phyloP scores from a whole-genome alignment of 2,888 invertebrate genomes.

The Drosophila merina region DNA sequence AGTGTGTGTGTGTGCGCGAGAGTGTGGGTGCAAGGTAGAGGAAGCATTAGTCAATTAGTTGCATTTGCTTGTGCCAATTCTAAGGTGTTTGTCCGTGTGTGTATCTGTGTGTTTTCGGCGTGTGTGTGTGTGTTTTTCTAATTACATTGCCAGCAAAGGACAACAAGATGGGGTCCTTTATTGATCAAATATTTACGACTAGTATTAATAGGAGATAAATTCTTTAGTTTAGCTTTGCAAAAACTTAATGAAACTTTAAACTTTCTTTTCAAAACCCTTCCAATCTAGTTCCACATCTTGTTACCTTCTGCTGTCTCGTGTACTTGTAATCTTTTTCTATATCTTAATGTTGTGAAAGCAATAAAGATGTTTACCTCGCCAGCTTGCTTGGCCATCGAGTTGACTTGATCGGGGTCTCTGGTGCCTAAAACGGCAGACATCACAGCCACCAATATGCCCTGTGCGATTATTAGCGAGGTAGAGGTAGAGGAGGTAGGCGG shows the following conservation, averaged over 20 bases:
- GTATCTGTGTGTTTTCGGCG: conserved; percentile 23
- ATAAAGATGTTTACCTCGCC: conserved; percentile 90
- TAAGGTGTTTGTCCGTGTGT: conserved; percentile 30
- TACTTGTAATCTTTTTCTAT: not conserved
- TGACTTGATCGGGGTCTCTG: conserved; percentile 95
- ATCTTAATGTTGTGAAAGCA: conserved; percentile 55
- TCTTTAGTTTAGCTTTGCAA: not conserved
- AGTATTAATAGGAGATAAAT: not conserved
- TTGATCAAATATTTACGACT: not conserved
- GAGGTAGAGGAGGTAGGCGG: conserved; percentile 52
- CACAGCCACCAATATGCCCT: conserved; percentile 96
- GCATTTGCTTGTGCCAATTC: conserved; percentile 67
- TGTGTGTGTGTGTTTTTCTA: conserved; percentile 54
- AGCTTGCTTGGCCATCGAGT: conserved; percentile 97
- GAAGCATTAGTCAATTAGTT: conserved; percentile 73
- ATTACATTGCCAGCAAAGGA: conserved; percentile 45
- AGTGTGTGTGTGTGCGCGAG: conserved; percentile 19
- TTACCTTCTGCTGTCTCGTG: conserved; percentile 50
- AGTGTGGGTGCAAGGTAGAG: conserved; percentile 21
- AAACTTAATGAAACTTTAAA: too few species aligned
- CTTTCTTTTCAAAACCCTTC: not conserved
- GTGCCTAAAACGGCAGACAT: conserved; percentile 95
- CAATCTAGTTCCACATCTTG: conserved; percentile 35
- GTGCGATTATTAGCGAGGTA: conserved; percentile 82
- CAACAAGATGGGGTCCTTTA: conserved; percentile 44